Percentiles rank a stretch among this genome's conserved stretches.
phyloP scores from a whole-genome alignment of 35 echinoderm and acorn worm species.

The Strongylocentrotus purpuratus region DNA sequence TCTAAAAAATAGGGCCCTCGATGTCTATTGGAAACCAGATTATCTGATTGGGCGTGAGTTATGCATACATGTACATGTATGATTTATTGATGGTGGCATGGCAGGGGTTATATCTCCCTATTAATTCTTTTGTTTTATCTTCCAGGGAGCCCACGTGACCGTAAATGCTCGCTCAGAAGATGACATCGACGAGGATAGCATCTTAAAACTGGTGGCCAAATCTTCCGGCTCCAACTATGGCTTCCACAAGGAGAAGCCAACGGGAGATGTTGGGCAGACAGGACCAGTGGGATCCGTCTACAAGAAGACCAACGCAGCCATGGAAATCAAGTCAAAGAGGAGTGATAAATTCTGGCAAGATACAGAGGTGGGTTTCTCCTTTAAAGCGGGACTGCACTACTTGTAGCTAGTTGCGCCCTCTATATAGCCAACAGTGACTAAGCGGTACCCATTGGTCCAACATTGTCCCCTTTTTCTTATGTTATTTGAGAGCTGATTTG shows the following conservation, averaged over 20 bases:
- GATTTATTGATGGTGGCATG: no score
- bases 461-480: no score
- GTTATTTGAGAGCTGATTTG: no score
- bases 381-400: no score
- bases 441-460: no score
- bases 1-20: no score
- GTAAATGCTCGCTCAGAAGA: constrained; percentile 93
- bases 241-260: constrained; percentile 95
- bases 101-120: neutral
- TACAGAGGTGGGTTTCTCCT: constrained; percentile 59
- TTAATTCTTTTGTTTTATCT: neutral
- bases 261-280: constrained; percentile 40
- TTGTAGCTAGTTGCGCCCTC: no score
- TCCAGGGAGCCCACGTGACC: constrained; percentile 91
- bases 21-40: no score
- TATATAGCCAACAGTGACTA: no score
- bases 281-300: constrained; percentile 84
- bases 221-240: constrained; percentile 98
- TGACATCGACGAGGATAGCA: constrained; percentile 78
- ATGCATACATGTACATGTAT: no score
- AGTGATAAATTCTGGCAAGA: constrained; percentile 92
- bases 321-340: constrained; percentile 82
- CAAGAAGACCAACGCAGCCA: constrained; percentile 78
- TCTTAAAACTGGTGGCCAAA: constrained; percentile 81
- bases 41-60: no score